phyloP scores from a whole-genome alignment of 2,888 invertebrate species.

The Nephrotoma appendiculata region DNA sequence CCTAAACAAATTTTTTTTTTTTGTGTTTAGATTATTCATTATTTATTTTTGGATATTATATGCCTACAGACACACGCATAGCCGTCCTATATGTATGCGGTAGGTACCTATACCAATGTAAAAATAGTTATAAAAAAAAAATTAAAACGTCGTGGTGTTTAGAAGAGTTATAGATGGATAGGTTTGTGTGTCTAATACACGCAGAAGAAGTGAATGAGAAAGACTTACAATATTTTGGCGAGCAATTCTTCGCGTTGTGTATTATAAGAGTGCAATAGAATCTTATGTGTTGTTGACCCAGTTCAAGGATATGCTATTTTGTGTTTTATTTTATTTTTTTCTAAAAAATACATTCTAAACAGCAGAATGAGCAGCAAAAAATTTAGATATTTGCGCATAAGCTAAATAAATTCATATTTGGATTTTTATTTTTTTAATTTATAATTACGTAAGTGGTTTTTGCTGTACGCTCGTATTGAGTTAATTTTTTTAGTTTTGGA shows the following conservation, averaged over 20 bases:
- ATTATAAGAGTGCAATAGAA: constrained; percentile 5
- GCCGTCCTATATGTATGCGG: background rate
- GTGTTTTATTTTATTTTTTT: background rate
- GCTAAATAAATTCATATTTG: constrained; percentile 3
- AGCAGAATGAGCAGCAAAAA: background rate
- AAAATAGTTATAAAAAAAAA: background rate
- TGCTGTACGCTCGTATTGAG: background rate
- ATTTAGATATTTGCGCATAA: background rate
- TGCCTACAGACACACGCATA: background rate
- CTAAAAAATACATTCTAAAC: constrained; percentile 1
- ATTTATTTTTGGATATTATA: background rate
- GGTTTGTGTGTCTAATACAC: background rate
- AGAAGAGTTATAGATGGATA: background rate
- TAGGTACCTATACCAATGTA: background rate
- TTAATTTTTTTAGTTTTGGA: background rate
- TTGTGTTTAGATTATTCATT: background rate
- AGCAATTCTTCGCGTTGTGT: background rate
- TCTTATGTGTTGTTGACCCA: constrained; percentile 7
- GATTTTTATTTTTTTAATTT: background rate
- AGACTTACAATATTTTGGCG: background rate
- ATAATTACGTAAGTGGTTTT: constrained; percentile 2
- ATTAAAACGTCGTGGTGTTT: background rate
- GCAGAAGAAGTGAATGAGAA: background rate
- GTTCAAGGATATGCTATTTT: constrained; percentile 7
- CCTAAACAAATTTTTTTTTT: background rate